phyloP scores from a whole-genome alignment of 35 echinoderm and acorn worm species.

The Stichopus chloronotus region DNA sequence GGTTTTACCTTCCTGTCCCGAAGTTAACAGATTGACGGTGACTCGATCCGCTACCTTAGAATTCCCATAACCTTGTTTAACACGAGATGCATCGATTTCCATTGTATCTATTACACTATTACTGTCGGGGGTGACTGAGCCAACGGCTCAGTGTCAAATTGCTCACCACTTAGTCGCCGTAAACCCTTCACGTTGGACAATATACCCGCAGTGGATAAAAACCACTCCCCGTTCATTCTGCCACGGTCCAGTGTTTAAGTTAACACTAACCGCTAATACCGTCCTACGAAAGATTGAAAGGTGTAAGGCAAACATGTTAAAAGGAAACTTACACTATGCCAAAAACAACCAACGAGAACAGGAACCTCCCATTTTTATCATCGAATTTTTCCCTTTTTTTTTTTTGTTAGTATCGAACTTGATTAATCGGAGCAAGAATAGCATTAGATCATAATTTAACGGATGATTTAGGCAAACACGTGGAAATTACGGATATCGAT shows the following conservation, averaged over 20 bases:
- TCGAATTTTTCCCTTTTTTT: too few relatives aligned
- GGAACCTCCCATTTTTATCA: neutral
- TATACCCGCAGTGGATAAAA: neutral
- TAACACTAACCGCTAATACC: slow-evolving; percentile 48
- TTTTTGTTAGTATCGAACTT: neutral
- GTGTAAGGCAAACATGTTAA: neutral
- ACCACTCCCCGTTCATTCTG: neutral
- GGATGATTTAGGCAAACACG: slow-evolving; percentile 29
- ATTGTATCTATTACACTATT: slow-evolving; percentile 40
- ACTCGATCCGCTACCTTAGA: slow-evolving; percentile 35
- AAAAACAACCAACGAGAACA: neutral
- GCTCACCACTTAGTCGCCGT: slow-evolving; percentile 55
- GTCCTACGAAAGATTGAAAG: slow-evolving; percentile 8
- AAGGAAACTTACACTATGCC: too few relatives aligned
- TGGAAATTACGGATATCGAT: neutral
- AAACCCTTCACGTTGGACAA: slow-evolving; percentile 46
- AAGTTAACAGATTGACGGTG: slow-evolving; percentile 29
- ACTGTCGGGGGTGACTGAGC: slow-evolving; percentile 12
- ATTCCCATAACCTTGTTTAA: slow-evolving; percentile 65
- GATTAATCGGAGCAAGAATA: slow-evolving; percentile 53
- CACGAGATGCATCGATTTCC: slow-evolving; percentile 30
- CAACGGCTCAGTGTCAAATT: slow-evolving; percentile 23
- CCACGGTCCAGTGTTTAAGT: slow-evolving; percentile 29
- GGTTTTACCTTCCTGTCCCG: neutral
- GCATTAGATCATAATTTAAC: slow-evolving; percentile 40